Percentiles rank a stretch among this genome's conserved stretches.
These are phyloP conservation scores for Drosophila atripex DNA, from an alignment of 2,888 invertebrate species.

Conservation along the genomic window DNA sequence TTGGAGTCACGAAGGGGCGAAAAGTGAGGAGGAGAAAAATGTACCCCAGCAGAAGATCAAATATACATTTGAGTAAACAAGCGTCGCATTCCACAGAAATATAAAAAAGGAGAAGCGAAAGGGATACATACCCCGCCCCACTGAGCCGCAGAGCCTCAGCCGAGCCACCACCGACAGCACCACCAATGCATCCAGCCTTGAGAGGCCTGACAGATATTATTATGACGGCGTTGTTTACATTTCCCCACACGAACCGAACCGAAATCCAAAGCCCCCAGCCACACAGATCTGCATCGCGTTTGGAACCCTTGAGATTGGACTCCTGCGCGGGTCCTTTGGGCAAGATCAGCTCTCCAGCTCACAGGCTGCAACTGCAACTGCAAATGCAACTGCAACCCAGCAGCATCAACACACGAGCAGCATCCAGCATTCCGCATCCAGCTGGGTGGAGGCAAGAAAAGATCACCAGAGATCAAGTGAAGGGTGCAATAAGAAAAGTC, in stretches of 20 bases:
- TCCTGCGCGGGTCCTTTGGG: conserved; percentile 62
- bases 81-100: conserved; percentile 68
- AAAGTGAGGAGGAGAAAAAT: conserved; percentile 17
- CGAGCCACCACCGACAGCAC: conserved; percentile 5
- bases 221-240: conserved; percentile 76
- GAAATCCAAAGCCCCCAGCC: conserved; percentile 72
- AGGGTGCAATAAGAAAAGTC: conserved; percentile 70
- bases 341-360: conserved; percentile 1
- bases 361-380: neutral
- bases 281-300: conserved; percentile 18
- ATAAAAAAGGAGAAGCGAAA: conserved; percentile 38
- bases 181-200: conserved; percentile 23
- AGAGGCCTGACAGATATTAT: conserved; percentile 53
- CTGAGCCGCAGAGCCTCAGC: no score
- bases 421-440: conserved; percentile 44
- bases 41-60: conserved; percentile 62
- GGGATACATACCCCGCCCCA: conserved; percentile 54
- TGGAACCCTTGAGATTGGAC: conserved; percentile 68
- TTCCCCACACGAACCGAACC: conserved; percentile 70
- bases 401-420: conserved; percentile 20
- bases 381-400: neutral
- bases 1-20: neutral
- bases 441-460: conserved; percentile 34
- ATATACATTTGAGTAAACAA: conserved; percentile 75
- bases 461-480: conserved; percentile 73